phyloP scores from a whole-genome alignment of 2,113 vertebrate genomes.

The Asarcornis scutulata region DNA sequence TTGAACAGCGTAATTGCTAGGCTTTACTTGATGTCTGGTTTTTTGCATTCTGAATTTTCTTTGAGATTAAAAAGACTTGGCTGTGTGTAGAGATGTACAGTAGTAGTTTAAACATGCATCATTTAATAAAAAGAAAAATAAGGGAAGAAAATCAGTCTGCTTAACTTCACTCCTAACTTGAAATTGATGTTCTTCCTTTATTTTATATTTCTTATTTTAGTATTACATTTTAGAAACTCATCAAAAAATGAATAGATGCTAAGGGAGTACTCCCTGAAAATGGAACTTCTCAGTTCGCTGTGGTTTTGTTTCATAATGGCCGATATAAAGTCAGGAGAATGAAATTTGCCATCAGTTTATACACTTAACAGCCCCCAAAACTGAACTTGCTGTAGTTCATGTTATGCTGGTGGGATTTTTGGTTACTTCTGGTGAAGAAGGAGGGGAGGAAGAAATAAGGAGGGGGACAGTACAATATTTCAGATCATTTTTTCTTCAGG shows the following conservation, averaged over 20 bases:
- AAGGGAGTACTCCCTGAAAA: background rate
- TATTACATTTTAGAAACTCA: background rate
- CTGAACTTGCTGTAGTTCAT: accelerated
- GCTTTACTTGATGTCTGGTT: background rate
- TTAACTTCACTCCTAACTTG: background rate
- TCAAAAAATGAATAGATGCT: background rate
- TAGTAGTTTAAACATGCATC: background rate
- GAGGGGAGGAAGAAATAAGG: background rate
- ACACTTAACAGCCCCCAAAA: background rate
- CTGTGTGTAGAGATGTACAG: background rate
- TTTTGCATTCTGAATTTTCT: background rate
- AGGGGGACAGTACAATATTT: background rate
- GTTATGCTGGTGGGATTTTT: background rate
- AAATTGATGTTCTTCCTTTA: background rate
- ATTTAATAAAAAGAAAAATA: background rate
- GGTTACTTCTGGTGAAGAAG: background rate
- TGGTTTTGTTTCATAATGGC: background rate
- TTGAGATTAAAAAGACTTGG: background rate
- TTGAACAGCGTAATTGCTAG: background rate
- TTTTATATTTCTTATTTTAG: background rate
- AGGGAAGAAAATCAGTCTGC: background rate
- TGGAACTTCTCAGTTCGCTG: background rate
- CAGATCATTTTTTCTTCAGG: background rate
- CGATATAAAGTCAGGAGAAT: background rate
- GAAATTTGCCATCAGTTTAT: background rate